These are phyloP conservation scores for Lasioglossum lativentre DNA, from an alignment of 2,888 invertebrate species.

Conservation along the genomic window DNA sequence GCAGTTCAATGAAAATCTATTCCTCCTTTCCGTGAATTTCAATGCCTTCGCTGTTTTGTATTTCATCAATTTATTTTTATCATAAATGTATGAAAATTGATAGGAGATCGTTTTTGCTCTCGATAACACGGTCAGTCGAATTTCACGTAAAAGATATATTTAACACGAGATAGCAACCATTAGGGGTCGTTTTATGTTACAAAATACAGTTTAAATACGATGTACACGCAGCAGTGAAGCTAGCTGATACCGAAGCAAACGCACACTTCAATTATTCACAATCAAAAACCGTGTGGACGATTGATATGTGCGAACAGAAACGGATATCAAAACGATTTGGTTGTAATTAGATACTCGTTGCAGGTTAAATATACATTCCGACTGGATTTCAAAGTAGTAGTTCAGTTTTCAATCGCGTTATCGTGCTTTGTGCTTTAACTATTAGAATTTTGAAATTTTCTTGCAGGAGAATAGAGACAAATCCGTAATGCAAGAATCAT, in stretches of 20 bases:
- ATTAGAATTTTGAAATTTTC: not conserved
- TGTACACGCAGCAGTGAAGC: not conserved
- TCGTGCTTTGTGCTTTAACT: too few relatives aligned
- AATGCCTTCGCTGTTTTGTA: not conserved
- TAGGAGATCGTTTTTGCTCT: not conserved
- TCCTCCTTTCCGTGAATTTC: not conserved
- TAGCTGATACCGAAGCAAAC: not conserved
- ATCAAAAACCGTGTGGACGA: constrained; percentile 27
- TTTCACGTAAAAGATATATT: not conserved
- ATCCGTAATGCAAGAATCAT: not conserved
- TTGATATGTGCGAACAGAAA: constrained; percentile 30
- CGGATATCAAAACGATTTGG: constrained; percentile 19
- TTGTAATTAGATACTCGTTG: constrained; percentile 24
- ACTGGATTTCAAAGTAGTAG: not conserved
- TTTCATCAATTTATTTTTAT: not conserved
- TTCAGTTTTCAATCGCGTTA: not conserved
- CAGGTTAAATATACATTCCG: not conserved
- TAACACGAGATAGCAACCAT: not conserved
- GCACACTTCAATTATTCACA: constrained; percentile 22
- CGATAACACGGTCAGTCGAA: not conserved
- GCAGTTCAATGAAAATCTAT: not conserved
- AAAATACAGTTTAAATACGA: constrained; percentile 11
- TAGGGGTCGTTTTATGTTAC: not conserved
- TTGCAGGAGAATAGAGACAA: not conserved
- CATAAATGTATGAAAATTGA: not conserved